These are phyloP conservation scores for Scatophagus argus DNA, from an alignment of 2,113 vertebrate genomes.

Conservation along the genomic window DNA sequence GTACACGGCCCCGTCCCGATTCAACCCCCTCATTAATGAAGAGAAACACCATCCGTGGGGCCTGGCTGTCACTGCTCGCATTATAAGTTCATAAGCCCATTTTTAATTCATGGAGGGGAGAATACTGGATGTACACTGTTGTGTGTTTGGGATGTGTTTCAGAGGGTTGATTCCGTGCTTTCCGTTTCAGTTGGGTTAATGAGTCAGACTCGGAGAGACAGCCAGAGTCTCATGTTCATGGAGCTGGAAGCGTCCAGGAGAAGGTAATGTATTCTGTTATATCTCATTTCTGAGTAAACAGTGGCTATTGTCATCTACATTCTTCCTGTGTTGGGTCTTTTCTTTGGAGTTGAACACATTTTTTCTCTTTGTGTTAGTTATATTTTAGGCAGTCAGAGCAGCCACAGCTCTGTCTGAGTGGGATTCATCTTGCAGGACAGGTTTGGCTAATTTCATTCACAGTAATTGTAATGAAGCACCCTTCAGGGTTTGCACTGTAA, in stretches of 20 bases:
- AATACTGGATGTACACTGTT: slow-evolving; percentile 16
- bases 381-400: slow-evolving; percentile 20
- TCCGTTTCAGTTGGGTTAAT: slow-evolving; percentile 65
- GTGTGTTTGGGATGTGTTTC: slow-evolving; percentile 56
- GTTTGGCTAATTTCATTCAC: slow-evolving; percentile 16
- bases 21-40: slow-evolving; percentile 69
- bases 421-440: not conserved
- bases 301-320: slow-evolving; percentile 26
- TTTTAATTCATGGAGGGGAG: slow-evolving; percentile 74
- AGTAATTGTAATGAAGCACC: slow-evolving; percentile 34
- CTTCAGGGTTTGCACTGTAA: slow-evolving; percentile 37
- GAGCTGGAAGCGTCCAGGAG: slow-evolving; percentile 43
- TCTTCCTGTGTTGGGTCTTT: not conserved
- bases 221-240: slow-evolving; percentile 10
- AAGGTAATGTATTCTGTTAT: slow-evolving; percentile 54
- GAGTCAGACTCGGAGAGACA: slow-evolving; percentile 53
- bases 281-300: slow-evolving; percentile 57
- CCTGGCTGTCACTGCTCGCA: slow-evolving; percentile 68
- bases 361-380: not conserved
- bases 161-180: slow-evolving; percentile 51
- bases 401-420: not conserved
- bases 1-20: slow-evolving; percentile 61
- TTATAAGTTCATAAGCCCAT: slow-evolving; percentile 73
- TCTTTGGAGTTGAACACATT: not conserved
- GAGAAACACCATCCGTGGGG: slow-evolving; percentile 61